Evolutionary conservation across 2,888 invertebrate genomes (phyloP), one percentile per base, ranked within the genome.

Genomic region (Dexiosoma caninum): DNA sequence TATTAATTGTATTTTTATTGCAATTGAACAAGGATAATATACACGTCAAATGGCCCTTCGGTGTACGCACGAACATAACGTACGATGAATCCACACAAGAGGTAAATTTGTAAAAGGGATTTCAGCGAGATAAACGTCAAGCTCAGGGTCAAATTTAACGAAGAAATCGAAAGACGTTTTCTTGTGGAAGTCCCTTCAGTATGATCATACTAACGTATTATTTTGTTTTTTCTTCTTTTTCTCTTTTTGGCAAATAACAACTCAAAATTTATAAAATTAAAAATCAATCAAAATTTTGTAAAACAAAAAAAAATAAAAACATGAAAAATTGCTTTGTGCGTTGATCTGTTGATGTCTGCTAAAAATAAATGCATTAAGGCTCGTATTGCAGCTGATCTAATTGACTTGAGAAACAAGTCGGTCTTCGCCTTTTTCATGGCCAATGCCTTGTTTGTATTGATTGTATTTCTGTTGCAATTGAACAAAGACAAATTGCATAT

Each of bases 341-440:
- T 84, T 84, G 85, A 85, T 86, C 84, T 85, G 85, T 82, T 85
- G 84, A 59, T 49, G 44, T 42, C 67, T 77, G 32, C 62, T 16
- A 64, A 57, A 57, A 55, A 42, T 42, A 60, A 46, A 72, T 60
- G 59, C 49, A 74, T 81, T 83, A 78, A 97, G 96, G 96, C 94
- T 90, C 94, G 96, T 90, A 95, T 97, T 89, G 96, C 96, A 88
- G 92, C 92, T 88, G 97, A 98, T 91, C 93, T 99, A 91, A 94
- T 96, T 90, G 98, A 98, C 90, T 94, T 98, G 90, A 93, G 98
- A 90, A 98, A 98, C 94, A 97, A 98, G 91, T 96, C 97, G 88
- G 97, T 97, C 89, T 97, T 98, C 92, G 97, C 96, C 90, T 98
- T 98, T 94, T 96, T 98, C 93, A 98, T 99, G 98, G 95, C 98